phyloP scores from a whole-genome alignment of 1,140 invertebrate genomes.

The Acromyrmex echinatior region DNA sequence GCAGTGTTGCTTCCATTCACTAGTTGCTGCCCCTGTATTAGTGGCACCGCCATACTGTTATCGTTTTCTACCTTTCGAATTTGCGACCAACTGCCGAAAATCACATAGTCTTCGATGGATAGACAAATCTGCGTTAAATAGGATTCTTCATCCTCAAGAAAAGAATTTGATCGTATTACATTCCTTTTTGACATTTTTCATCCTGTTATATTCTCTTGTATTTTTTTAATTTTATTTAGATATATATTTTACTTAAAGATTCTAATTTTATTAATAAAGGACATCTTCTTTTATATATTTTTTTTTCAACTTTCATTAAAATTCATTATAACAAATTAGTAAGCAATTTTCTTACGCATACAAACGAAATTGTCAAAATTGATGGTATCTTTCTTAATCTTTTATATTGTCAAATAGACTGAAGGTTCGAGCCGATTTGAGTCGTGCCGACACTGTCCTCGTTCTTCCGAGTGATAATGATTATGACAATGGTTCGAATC shows the following conservation, averaged over 20 bases:
- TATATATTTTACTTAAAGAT: background rate
- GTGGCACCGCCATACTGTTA: slow-evolving; percentile 40
- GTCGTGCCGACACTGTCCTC: slow-evolving; percentile 53
- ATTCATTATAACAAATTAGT: background rate
- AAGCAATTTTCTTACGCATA: background rate
- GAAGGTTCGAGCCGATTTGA: slow-evolving; percentile 45
- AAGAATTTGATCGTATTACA: background rate
- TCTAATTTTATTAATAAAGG: background rate
- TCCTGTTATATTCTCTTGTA: background rate
- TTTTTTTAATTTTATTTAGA: background rate
- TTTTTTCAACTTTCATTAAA: background rate
- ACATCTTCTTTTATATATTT: background rate
- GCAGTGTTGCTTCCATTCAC: slow-evolving; percentile 24
- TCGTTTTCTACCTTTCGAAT: slow-evolving; percentile 68
- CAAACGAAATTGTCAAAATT: background rate
- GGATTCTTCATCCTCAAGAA: slow-evolving; percentile 23
- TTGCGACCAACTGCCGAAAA: slow-evolving; percentile 74
- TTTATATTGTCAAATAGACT: slow-evolving; percentile 44
- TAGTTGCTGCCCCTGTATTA: slow-evolving; percentile 17
- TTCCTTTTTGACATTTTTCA: background rate
- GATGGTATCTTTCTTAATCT: background rate
- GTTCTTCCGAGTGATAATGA: slow-evolving; percentile 57
- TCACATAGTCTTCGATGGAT: slow-evolving; percentile 58
- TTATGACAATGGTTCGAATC: slow-evolving; percentile 44
- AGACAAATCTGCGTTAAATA: slow-evolving; percentile 59